Conservation (phyloP, 2,888 invertebrate species). For the Apodemia duryi region DNA sequence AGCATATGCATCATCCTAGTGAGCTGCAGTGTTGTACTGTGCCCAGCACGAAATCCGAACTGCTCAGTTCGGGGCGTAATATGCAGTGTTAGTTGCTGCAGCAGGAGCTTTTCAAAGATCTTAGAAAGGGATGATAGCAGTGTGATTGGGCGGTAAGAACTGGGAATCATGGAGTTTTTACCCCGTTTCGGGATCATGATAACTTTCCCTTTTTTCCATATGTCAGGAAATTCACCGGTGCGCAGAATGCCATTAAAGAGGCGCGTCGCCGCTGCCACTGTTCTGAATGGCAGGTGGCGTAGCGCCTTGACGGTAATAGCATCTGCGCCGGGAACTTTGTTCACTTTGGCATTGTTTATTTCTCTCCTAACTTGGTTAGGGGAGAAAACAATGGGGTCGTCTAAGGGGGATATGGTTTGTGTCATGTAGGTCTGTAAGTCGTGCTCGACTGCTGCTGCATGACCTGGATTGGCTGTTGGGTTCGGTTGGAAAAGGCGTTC, state of each 20-base stretch:
- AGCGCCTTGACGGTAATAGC: constrained; percentile 23
- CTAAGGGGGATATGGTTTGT: background rate
- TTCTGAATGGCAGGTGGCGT: constrained; percentile 17
- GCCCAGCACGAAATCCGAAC: constrained; percentile 16
- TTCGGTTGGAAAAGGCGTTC: constrained; percentile 20
- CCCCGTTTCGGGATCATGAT: constrained; percentile 33
- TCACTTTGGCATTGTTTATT: constrained; percentile 22
- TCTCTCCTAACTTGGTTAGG: constrained; percentile 20
- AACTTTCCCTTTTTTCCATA: constrained; percentile 30
- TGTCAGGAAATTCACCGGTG: constrained; percentile 21
- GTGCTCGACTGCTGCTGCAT: background rate
- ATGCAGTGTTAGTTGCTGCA: too few species aligned
- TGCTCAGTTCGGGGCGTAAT: too few species aligned
- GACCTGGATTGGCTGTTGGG: background rate
- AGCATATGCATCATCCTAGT: constrained; percentile 17
- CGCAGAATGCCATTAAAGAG: constrained; percentile 18
- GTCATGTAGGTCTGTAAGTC: background rate
- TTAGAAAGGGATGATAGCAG: too few species aligned
- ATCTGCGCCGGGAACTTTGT: constrained; percentile 6
- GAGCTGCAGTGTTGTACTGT: constrained; percentile 36
- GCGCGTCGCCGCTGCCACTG: constrained; percentile 21
- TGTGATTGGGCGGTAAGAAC: constrained; percentile 24
- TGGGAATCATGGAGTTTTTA: constrained; percentile 27
- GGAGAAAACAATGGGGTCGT: constrained; percentile 21
- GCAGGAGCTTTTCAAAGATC: too few species aligned